A percentile compares a stretch with the other conserved stretches of the same genome.
phyloP scores from a whole-genome alignment of 2,888 invertebrate genomes.

The Syrphus vitripennis region DNA sequence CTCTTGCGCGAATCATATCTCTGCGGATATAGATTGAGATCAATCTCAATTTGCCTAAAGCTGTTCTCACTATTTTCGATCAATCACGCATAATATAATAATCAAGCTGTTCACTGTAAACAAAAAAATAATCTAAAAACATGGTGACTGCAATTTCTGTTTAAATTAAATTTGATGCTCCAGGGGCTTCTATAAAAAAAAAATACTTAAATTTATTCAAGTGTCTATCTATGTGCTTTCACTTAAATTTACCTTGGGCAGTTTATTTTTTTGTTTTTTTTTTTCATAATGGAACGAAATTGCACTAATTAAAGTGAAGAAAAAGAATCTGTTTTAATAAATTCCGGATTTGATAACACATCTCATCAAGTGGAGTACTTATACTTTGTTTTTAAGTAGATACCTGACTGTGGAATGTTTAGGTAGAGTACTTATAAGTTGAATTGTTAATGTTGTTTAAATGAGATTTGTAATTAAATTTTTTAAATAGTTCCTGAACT shows the following conservation, averaged over 20 bases:
- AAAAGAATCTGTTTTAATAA: neutral
- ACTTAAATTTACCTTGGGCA: conserved; percentile 47
- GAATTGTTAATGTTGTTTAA: neutral
- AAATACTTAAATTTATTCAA: neutral
- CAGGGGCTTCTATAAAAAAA: neutral
- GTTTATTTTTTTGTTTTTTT: neutral
- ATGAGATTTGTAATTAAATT: too few relatives aligned
- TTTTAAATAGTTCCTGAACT: neutral
- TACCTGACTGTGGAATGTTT: neutral
- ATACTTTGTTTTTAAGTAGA: too few relatives aligned
- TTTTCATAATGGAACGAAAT: neutral
- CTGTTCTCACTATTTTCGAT: conserved; percentile 58
- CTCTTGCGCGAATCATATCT: conserved; percentile 31
- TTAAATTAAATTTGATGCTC: neutral
- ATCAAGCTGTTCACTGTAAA: neutral
- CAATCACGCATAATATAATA: conserved; percentile 21
- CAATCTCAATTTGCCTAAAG: conserved; percentile 59
- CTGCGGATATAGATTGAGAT: conserved; percentile 19
- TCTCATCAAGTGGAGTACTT: neutral
- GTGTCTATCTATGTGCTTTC: conserved; percentile 19
- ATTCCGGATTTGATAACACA: neutral
- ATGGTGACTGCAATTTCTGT: neutral
- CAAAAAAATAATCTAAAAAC: too few relatives aligned
- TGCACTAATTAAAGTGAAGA: neutral
- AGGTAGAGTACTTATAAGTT: neutral